Percentiles rank a stretch among this genome's conserved stretches.
Evolutionary conservation across 2,888 invertebrate genomes (phyloP).

Genomic region (Hanleya hanleyi): DNA sequence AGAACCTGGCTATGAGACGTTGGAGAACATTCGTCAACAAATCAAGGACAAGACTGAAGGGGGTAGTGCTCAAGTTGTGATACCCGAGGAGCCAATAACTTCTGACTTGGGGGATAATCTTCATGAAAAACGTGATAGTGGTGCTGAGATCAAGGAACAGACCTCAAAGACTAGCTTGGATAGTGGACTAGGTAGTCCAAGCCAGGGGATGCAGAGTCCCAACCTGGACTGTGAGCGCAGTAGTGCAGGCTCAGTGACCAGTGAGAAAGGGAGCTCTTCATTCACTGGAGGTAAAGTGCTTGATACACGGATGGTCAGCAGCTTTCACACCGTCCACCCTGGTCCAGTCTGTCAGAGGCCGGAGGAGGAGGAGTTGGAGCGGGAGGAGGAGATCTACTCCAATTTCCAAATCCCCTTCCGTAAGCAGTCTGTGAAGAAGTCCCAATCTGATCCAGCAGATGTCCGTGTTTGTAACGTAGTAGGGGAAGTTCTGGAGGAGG

Average conservation of each 20-base stretch:
- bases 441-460: not conserved
- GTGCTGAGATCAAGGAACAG: not conserved
- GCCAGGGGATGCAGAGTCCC: not conserved
- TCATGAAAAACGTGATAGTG: not conserved
- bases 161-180: conserved; percentile 24
- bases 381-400: conserved; percentile 1
- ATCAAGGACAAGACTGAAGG: conserved; percentile 14
- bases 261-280: not conserved
- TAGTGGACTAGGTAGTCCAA: conserved; percentile 37
- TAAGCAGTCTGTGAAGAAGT: not conserved
- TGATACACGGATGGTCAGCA: not conserved
- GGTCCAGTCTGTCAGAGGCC: not conserved
- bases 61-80: conserved; percentile 11
- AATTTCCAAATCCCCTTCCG: not conserved
- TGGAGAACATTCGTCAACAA: conserved; percentile 43
- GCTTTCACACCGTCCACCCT: not conserved
- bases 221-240: not conserved
- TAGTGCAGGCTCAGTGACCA: not conserved
- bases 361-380: not conserved
- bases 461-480: too few relatives aligned
- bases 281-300: not conserved
- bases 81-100: not conserved
- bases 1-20: conserved; percentile 53
- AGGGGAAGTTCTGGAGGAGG: too few relatives aligned
- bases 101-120: not conserved